A percentile compares a stretch with the other conserved stretches of the same genome.
Evolutionary conservation across 1,140 invertebrate species (phyloP).

Genomic region (Hormaphis cornu): DNA sequence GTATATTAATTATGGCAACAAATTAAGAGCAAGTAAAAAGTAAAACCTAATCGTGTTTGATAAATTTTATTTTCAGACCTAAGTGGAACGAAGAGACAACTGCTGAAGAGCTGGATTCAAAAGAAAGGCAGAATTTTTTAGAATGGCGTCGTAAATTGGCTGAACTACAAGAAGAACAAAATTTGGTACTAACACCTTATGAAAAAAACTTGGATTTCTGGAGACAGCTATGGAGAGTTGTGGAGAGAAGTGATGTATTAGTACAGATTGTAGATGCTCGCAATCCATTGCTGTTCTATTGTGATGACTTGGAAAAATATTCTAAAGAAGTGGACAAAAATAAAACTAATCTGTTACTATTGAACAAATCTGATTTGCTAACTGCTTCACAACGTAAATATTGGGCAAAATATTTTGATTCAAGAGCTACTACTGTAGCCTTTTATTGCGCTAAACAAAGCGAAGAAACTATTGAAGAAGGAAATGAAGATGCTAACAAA

Average conservation of each 20-base stretch:
- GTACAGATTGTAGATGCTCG: conserved; percentile 94
- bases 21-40: too few species aligned
- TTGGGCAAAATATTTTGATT: conserved; percentile 84
- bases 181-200: conserved; percentile 84
- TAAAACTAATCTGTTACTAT: conserved; percentile 74
- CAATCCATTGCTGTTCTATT: conserved; percentile 90
- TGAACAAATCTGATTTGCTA: conserved; percentile 97
- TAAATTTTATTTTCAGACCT: conserved; percentile 52
- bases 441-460: conserved; percentile 74
- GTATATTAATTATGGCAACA: neutral
- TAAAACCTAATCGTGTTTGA: neutral
- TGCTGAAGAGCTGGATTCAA: conserved; percentile 62
- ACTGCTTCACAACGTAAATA: conserved; percentile 64
- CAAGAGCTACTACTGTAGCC: conserved; percentile 54
- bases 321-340: conserved; percentile 70
- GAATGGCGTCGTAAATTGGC: conserved; percentile 78
- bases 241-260: conserved; percentile 89
- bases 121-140: conserved; percentile 73
- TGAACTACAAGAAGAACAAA: conserved; percentile 67
- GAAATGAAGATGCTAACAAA: conserved; percentile 40
- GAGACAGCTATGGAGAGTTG: conserved; percentile 95
- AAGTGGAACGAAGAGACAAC: conserved; percentile 66
- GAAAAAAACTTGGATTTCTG: conserved; percentile 98
- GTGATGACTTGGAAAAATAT: conserved; percentile 88
- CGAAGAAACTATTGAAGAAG: conserved; percentile 44